Evolutionary conservation across 1,140 invertebrate genomes (phyloP), one percentile per base, ranked within the genome.

Genomic region (Aricia agestis): DNA sequence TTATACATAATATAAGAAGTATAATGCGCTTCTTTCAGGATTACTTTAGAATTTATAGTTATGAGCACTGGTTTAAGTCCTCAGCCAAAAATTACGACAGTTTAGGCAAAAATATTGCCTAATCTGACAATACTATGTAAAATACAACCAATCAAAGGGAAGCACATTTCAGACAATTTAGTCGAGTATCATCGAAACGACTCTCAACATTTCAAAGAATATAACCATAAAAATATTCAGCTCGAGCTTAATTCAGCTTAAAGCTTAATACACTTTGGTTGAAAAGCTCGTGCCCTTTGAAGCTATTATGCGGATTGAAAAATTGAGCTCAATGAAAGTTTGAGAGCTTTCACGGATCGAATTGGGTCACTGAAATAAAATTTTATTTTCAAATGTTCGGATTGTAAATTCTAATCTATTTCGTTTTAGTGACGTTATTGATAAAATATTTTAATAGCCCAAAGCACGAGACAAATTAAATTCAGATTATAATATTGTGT

Each of bases 201-300:
- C 45, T 52, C 45, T 52, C 45, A 52, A 52, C 45, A 52, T 52
- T 52, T 52, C 45, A 52, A 36, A 36, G 36, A 36, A 36, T 5
- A 5, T 36, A 52, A 15, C 13, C 3, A 13, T 52, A 13, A 52
- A 52, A 52, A 52, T 52, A 52, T 52, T 52, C 45, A 52, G 45
- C 13, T 52, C 45, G 45, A 13, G 45, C 45, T 9, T 52, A 52
- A 52, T 52, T 52, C 45, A 15, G 45, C 45, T 11, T 52, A 52
- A 59, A 59, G 58, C 58, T 59, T 59, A 59, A 59, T 59, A 0
- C n/a, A 59, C 58, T 59, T 59, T 18, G 18, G 58, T 18, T 59
- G n/a, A 18, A 59, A 59, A 59, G 58, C 58, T 59, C 58, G 58
- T 19, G 58, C 58, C n/a, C 58, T 59, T 17, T 59, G 58, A 59